Conservation (phyloP, 2,888 invertebrate genomes). For the Chelonus formosanus region DNA sequence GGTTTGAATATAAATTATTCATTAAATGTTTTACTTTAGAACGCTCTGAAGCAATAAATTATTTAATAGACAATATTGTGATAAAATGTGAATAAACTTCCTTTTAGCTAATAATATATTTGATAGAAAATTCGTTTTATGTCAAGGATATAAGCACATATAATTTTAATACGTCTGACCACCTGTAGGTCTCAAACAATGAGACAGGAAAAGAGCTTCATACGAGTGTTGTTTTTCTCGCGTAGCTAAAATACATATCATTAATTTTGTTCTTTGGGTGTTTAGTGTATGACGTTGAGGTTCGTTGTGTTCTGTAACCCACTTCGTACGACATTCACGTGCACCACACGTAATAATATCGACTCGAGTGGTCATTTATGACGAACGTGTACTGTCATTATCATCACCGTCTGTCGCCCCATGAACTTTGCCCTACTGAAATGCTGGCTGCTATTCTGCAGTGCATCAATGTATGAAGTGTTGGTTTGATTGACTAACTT, state of each 20-base stretch:
- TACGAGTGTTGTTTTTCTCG: slow-evolving; percentile 17
- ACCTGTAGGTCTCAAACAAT: slow-evolving; percentile 25
- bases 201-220: slow-evolving; percentile 23
- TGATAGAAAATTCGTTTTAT: slow-evolving; percentile 11
- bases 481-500: too few relatives aligned
- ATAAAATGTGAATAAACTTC: too few relatives aligned
- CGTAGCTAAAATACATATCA: slow-evolving; percentile 23
- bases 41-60: too few relatives aligned
- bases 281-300: slow-evolving; percentile 12
- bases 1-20: too few relatives aligned
- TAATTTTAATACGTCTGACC: slow-evolving; percentile 20
- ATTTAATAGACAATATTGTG: too few relatives aligned
- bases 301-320: slow-evolving; percentile 11
- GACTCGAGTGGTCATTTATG: slow-evolving; percentile 30
- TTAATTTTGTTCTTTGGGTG: slow-evolving; percentile 17
- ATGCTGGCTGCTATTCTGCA: neutral
- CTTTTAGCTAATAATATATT: neutral
- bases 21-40: too few relatives aligned
- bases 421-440: slow-evolving; percentile 37
- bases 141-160: neutral
- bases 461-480: too few relatives aligned
- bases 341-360: slow-evolving; percentile 33
- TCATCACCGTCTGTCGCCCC: slow-evolving; percentile 35
- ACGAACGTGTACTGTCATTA: slow-evolving; percentile 34
- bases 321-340: slow-evolving; percentile 20